These are phyloP conservation scores for Crematogaster levior DNA, from an alignment of 2,888 invertebrate species.

Conservation along the genomic window DNA sequence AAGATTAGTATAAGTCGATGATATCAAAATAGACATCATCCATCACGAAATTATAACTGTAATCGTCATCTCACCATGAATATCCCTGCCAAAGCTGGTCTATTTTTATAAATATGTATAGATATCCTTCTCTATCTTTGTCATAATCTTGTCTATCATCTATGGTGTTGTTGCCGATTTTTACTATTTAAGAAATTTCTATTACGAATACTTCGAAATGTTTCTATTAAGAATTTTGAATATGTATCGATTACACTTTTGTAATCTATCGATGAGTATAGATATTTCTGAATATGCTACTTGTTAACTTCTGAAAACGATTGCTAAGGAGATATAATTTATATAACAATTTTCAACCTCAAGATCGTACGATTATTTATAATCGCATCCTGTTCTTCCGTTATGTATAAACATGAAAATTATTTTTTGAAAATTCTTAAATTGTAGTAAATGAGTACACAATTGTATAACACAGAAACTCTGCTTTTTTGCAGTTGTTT, in stretches of 20 bases:
- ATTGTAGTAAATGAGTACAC: not conserved
- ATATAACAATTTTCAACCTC: not conserved
- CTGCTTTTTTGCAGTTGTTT: not conserved
- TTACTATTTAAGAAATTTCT: conserved; percentile 13
- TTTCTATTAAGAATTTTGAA: not conserved
- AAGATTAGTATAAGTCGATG: conserved; percentile 19
- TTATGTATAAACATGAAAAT: not conserved
- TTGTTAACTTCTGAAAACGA: not conserved
- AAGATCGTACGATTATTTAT: conserved; percentile 10
- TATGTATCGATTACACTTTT: conserved; percentile 22
- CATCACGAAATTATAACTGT: conserved; percentile 20
- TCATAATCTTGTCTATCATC: conserved; percentile 43
- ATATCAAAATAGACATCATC: conserved; percentile 22
- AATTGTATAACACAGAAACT: not conserved
- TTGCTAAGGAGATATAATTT: not conserved
- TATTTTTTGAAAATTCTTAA: not conserved
- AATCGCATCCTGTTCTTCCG: not conserved
- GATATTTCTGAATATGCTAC: not conserved
- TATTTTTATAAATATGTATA: conserved; percentile 75
- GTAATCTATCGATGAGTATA: not conserved
- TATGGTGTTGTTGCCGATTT: conserved; percentile 27
- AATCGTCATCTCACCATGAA: conserved; percentile 39
- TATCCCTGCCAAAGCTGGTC: conserved; percentile 58
- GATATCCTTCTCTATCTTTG: conserved; percentile 45
- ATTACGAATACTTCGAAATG: not conserved